Base-by-base conservation (phyloP, 2,113 vertebrate genomes). In the Copsychus sechellarum region DNA sequence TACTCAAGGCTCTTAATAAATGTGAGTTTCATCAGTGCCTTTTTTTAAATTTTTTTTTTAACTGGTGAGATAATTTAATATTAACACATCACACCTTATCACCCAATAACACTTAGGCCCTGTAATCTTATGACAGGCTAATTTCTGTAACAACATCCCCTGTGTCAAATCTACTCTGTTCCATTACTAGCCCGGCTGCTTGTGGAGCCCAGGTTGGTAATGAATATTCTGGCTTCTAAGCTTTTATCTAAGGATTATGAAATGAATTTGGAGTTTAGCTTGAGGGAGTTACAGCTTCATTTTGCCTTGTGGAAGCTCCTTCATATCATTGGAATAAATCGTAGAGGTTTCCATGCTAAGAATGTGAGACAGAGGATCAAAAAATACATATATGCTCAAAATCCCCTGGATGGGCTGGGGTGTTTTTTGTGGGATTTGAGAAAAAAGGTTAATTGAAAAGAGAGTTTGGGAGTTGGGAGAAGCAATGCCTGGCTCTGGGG, bases 71-170 rank as follows among this genome's bases (percentile, higher is more conserved):
- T 96, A 97, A 97, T 97, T 97, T 97, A 94, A 92, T 96, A 96
- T 97, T 97, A 97, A 97, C 92, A 96, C 77, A 97, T 97, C 95
- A 96, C 82, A 96, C 95, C 95, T 97, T 97, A 96, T 97, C 95
- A 89, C 92, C 97, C 95, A 94, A 89, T 96, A 97, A 96, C 95
- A 96, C 89, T 97, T 97, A 96, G 94, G 96, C 87, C 85, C 89
- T 95, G 80, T 96, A 96, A 97, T 97, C 95, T 96, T 94, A 94
- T 93, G 97, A 96, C 97, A 97, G 96, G 67, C 95, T 97, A 97
- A 97, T 97, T 97, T 97, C 94, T 96, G 94, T 81, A 91, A 79
- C 92, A 96, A 58, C 82, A 85, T 97, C 95, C 94, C 96, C 60
- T 86, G 94, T 97, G 96, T 96, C 97, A 97, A 95, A 95, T 93